Evolutionary conservation across 2,113 vertebrate species (phyloP), one percentile per base, ranked within the genome.

Genomic region (Carassius gibelio): DNA sequence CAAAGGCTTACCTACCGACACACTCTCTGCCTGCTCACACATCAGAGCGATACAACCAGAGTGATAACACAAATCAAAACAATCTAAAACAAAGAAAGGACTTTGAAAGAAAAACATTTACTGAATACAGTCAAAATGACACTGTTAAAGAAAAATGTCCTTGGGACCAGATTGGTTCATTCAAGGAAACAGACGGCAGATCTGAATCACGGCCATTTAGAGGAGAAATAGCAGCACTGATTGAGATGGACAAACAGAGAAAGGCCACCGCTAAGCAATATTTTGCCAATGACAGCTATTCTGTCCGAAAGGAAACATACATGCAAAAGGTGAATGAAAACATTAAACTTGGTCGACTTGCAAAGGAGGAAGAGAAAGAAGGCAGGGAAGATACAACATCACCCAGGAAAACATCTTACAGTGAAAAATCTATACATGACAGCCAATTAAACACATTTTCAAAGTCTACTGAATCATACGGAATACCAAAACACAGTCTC

Each of bases 191-290:
- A 86, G 83, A 23, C 42, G 50, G 5, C 23, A 69, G 45, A 81
- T 72, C 23, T n/a, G 38, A 80, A 26, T n/a, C 50, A 19, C 75
- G 82, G 85, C 88, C 89, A 77, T 88, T 87, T 88, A 92, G 89
- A 86, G 90, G 89, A 88, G 92, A 93, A 55, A 90, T 85, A 78
- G 83, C 82, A 74, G 48, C 89, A 42, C 84, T 89, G 62, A 90
- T 89, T 42, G 91, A 92, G 83, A 89, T 81, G 86, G 89, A 93
- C 79, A 90, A 90, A 87, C 84, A 91, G 42, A 79, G 83, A 83
- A 89, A 89, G 74, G 77, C 59, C 1, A 19, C 2, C 0, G 66
- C 79, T 77, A 91, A 88, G n/a, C 89, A 92, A 13, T 78, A 89
- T 71, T 52, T 83, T 81, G 64, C 55, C 36, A 88, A 79, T 50